Base-by-base conservation (phyloP, 37 sponge, comb jelly and placozoan genomes). In the Trichoplax adhaerens region DNA sequence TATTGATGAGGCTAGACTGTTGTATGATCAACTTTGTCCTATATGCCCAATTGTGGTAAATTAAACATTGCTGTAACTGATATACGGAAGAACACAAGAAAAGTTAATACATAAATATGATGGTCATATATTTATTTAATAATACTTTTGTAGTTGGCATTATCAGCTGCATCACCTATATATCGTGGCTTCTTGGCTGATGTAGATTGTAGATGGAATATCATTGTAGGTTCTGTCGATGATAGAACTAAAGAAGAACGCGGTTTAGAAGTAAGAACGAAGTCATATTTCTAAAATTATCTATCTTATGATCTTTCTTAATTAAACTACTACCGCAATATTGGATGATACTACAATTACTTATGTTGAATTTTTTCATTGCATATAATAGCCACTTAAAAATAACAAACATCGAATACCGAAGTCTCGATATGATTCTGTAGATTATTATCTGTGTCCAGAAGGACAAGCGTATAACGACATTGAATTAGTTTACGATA, bases 1-100 rank as follows among this genome's bases (percentile, higher is more conserved):
- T 59, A 52, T 95, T 52, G 77, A 82, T 1, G 92, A 95, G 63
- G 88, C 86, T 1, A 59, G 88, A 51, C 72, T 74, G 51, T 69
- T 95, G 65, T 95, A 95, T 56, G 96, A 95, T 68, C 96, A 95
- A 77, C 80, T 95, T 64, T 76, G 85, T 1, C 77, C 85, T 1
- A 74, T 95, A 12, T 85, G 88, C 54, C 96, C 96, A 6, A 72
- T 95, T 48, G 80, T 92, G 81, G 90, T 86, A 53, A 68, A 77
- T 52, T 29, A 62, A 12, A 54, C 74, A 65, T 67, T 29, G 65
- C 53, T n/a, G 66, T 5, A 52, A 54, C 48, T 57, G 71, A 75
- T 56, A 77, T 59, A 77, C 74, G 5, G 71, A 74, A 47, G 49
- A 70, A 75, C 70, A 53, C 58, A 77, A 29, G 29, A 29, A 8